These are phyloP conservation scores for Oxytorus armatus DNA, from an alignment of 2,888 invertebrate species.

Conservation along the genomic window DNA sequence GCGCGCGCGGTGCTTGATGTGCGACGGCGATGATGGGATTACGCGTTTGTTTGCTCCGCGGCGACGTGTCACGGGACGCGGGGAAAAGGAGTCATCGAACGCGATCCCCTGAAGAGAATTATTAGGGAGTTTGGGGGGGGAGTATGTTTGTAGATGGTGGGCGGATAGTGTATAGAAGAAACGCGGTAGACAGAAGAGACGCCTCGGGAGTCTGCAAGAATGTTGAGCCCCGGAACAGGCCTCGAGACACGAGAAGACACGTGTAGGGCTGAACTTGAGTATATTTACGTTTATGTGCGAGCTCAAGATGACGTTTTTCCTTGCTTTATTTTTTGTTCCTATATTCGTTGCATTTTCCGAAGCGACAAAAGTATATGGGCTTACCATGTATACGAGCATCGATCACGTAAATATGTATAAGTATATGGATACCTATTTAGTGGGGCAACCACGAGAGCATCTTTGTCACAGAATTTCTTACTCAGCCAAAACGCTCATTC, in stretches of 20 bases:
- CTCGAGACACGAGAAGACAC: conserved; percentile 81
- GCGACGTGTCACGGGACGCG: conserved; percentile 64
- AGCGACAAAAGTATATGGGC: background rate
- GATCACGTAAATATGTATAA: background rate
- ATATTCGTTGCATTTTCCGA: conserved; percentile 14
- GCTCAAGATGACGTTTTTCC: conserved; percentile 27
- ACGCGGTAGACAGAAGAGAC: conserved; percentile 33
- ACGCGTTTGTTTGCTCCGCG: conserved; percentile 76
- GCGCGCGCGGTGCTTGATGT: conserved; percentile 38
- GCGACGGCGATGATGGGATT: conserved; percentile 79
- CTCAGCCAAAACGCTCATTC: conserved; percentile 69
- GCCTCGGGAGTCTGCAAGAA: conserved; percentile 72
- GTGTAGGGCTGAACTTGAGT: conserved; percentile 80
- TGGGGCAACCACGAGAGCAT: conserved; percentile 52
- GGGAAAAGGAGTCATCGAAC: conserved; percentile 73
- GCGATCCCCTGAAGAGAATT: conserved; percentile 61
- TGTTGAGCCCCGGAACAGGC: conserved; percentile 79
- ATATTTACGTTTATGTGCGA: conserved; percentile 67
- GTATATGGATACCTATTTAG: conserved; percentile 67
- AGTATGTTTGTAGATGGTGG: conserved; percentile 59
- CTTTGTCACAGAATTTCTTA: conserved; percentile 62
- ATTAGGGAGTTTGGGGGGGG: conserved; percentile 60
- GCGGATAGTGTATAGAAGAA: conserved; percentile 60
- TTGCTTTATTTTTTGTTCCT: conserved; percentile 1
- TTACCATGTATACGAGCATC: background rate